Evolutionary conservation across 1,140 invertebrate genomes (phyloP).

Genomic region (Zaprionus lachaisei): DNA sequence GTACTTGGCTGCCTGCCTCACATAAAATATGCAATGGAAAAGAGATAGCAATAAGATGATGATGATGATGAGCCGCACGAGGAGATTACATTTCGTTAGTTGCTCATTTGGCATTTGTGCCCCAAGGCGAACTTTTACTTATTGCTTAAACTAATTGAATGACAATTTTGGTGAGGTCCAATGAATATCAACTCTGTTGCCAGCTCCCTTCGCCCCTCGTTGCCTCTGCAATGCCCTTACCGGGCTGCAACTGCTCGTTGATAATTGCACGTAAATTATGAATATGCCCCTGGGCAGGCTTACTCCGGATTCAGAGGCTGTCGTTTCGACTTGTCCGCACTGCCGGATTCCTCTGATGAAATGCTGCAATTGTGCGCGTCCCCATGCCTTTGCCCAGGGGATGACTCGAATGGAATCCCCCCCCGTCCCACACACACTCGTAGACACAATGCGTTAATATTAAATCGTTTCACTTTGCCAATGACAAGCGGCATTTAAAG

Average conservation of each 20-base stretch:
- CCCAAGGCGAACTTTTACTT: constrained; percentile 1
- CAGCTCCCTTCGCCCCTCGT: not conserved
- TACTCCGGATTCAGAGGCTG: constrained; percentile 27
- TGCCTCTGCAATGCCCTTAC: not conserved
- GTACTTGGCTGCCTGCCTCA: not conserved
- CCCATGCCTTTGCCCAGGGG: not conserved
- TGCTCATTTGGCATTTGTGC: constrained; percentile 7
- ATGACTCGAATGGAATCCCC: not conserved
- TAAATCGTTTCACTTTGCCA: constrained; percentile 52
- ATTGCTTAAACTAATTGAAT: constrained; percentile 44
- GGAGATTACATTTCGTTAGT: constrained; percentile 4
- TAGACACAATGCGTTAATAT: constrained; percentile 48
- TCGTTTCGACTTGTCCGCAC: constrained; percentile 18
- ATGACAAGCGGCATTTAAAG: constrained; percentile 47
- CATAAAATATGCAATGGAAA: not conserved
- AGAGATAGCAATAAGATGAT: not conserved
- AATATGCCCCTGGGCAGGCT: constrained; percentile 37
- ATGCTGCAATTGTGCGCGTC: constrained; percentile 29
- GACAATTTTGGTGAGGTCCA: constrained; percentile 24
- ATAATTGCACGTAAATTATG: constrained; percentile 66
- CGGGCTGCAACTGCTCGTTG: constrained; percentile 5
- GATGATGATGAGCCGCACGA: not conserved
- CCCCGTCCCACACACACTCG: not conserved
- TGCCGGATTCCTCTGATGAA: constrained; percentile 31
- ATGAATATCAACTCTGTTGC: constrained; percentile 6